These are phyloP conservation scores for Aptenodytes patagonicus DNA, from an alignment of 2,113 vertebrate genomes.

Conservation along the genomic window DNA sequence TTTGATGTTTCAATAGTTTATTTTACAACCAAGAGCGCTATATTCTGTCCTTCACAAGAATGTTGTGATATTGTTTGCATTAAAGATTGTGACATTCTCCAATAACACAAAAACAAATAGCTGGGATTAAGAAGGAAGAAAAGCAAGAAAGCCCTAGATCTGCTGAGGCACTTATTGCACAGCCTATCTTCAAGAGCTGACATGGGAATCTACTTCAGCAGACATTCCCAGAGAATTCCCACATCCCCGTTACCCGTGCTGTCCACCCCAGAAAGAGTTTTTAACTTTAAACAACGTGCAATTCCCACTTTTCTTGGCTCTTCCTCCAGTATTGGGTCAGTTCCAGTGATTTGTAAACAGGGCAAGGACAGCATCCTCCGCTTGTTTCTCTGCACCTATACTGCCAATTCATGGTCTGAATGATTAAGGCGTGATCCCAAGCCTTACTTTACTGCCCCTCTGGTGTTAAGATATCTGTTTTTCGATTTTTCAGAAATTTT, in stretches of 20 bases:
- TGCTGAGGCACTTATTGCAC: neutral
- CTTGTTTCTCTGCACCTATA: neutral
- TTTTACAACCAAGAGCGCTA: rapidly evolving
- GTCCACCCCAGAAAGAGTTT: neutral
- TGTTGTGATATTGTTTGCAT: neutral
- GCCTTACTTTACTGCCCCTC: neutral
- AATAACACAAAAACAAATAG: neutral
- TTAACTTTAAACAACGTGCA: neutral
- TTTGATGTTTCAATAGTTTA: neutral
- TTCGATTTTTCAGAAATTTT: neutral
- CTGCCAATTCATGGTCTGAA: neutral
- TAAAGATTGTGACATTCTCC: neutral
- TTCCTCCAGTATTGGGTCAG: neutral
- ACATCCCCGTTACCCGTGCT: neutral
- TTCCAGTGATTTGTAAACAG: neutral
- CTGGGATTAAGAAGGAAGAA: neutral
- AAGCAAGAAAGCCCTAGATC: neutral
- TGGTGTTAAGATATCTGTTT: neutral
- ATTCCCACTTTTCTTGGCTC: neutral
- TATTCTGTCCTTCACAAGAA: neutral
- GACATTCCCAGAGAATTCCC: neutral
- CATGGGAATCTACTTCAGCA: neutral
- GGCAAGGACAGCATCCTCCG: neutral
- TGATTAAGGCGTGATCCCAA: neutral
- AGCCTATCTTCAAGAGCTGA: neutral